Percentiles rank a stretch among this genome's conserved stretches.
phyloP scores from a whole-genome alignment of 2,888 invertebrate genomes.

The Pristionchus exspectatus region DNA sequence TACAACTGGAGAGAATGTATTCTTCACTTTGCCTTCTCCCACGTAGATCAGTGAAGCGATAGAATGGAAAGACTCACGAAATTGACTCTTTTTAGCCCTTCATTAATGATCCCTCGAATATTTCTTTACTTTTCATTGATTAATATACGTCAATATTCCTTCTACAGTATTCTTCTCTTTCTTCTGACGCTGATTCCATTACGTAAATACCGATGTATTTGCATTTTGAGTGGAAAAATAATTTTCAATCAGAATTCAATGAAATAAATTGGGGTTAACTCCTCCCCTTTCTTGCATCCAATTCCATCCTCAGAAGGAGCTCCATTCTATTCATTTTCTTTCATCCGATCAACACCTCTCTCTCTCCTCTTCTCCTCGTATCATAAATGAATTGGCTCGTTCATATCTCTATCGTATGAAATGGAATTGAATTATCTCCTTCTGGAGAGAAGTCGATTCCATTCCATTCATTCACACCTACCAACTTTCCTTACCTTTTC shows the following conservation, averaged over 20 bases:
- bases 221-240: conserved; percentile 16
- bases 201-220: background rate
- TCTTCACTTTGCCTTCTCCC: no score
- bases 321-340: conserved; percentile 12
- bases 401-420: conserved; percentile 31
- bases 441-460: conserved; percentile 12
- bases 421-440: conserved; percentile 29
- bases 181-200: background rate
- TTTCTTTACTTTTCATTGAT: background rate
- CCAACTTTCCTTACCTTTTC: background rate
- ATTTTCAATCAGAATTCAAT: conserved; percentile 39
- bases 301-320: background rate
- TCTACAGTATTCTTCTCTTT: background rate
- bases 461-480: background rate
- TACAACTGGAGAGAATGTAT: no score
- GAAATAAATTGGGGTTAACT: background rate
- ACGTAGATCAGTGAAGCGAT: no score
- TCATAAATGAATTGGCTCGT: conserved; percentile 42
- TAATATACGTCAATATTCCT: background rate
- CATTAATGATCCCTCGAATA: no score
- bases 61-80: no score
- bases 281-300: background rate
- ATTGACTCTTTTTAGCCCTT: no score
- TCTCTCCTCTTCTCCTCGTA: background rate
- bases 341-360: conserved; percentile 10